Evolutionary conservation across 2,888 invertebrate species (phyloP).

Genomic region (Hydraecia micacea): DNA sequence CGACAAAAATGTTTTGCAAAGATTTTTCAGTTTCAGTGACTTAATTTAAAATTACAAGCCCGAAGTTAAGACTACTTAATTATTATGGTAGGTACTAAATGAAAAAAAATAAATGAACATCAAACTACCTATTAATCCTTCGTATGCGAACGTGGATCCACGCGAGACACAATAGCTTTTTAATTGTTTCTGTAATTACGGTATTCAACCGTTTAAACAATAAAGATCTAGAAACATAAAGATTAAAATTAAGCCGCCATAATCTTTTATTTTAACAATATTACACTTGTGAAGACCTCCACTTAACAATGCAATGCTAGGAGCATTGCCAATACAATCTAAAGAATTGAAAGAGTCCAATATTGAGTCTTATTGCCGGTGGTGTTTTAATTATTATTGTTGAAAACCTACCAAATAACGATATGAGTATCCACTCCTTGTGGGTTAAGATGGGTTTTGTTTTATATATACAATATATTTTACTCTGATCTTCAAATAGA

Average conservation of each 20-base stretch:
- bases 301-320: constrained; percentile 56
- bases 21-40: not conserved
- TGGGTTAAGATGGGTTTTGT: not conserved
- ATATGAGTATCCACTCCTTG: not conserved
- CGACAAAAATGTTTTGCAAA: not conserved
- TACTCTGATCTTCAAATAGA: not conserved
- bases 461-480: not conserved
- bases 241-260: not conserved
- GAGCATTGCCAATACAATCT: constrained; percentile 64
- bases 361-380: constrained; percentile 45
- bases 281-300: constrained; percentile 10
- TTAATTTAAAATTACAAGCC: not conserved
- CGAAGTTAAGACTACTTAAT: fast-evolving
- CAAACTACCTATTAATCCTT: not conserved
- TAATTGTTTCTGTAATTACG: not conserved
- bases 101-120: not conserved
- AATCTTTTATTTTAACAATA: not conserved
- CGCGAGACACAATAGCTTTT: not conserved
- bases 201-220: not conserved
- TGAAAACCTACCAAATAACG: constrained; percentile 23
- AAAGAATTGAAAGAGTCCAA: constrained; percentile 60
- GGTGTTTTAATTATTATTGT: constrained; percentile 46
- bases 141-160: not conserved
- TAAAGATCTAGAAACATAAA: not conserved
- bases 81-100: not conserved